Conservation (phyloP, 2,113 vertebrate genomes). For the Epinephelus moara region DNA sequence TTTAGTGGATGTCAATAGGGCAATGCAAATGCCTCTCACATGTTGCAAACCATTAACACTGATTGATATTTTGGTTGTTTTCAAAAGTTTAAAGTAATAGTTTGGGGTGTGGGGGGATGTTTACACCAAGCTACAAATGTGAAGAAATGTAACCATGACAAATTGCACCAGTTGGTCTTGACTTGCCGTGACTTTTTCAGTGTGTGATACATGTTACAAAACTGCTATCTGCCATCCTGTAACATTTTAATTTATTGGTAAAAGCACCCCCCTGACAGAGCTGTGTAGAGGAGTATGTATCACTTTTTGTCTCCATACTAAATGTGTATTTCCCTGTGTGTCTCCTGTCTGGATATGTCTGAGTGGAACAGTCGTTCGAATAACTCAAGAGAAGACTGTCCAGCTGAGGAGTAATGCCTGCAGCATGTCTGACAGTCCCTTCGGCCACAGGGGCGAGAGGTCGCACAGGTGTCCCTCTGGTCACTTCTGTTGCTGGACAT, state of each 20-base stretch:
- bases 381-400: constrained; percentile 24
- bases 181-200: neutral
- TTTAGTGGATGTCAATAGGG: neutral
- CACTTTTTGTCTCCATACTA: neutral
- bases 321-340: neutral
- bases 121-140: neutral
- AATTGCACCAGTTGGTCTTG: neutral
- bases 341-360: neutral
- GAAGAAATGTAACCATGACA: neutral
- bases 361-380: constrained; percentile 11
- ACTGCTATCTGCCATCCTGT: neutral
- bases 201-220: neutral
- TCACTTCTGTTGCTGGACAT: constrained; percentile 44
- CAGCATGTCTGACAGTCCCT: constrained; percentile 27
- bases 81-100: constrained; percentile 1
- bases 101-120: neutral
- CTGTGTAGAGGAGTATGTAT: neutral
- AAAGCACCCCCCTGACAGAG: neutral
- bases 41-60: constrained; percentile 12
- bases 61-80: neutral
- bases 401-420: neutral
- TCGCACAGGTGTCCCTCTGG: constrained; percentile 74
- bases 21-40: constrained; percentile 34
- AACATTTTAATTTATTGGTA: neutral
- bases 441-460: constrained; percentile 42